Percentiles rank a stretch among this genome's conserved stretches.
Conservation (phyloP, 2,888 invertebrate species). For the Tiphia femorata region DNA sequence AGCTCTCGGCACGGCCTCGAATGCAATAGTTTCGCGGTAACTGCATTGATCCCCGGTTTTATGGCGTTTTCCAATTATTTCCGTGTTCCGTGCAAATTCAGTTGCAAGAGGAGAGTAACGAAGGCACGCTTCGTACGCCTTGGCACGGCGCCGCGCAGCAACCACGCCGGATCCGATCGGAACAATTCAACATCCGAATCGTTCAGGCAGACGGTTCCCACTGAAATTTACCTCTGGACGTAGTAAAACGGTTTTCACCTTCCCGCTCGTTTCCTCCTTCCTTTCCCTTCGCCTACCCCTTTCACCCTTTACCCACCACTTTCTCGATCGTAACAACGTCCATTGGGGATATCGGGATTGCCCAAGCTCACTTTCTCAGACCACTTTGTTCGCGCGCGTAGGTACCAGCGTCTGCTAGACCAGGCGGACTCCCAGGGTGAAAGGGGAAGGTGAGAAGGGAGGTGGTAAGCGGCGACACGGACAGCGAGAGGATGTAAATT, state of each 20-base stretch:
- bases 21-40: too few species aligned
- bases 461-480: slow-evolving; percentile 4
- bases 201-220: neutral
- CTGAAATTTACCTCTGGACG: neutral
- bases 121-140: too few species aligned
- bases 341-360: neutral
- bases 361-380: slow-evolving; percentile 9
- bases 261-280: neutral
- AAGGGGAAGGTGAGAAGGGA: neutral
- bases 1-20: too few species aligned
- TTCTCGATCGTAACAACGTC: neutral
- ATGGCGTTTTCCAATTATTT: too few species aligned
- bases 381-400: slow-evolving; percentile 15
- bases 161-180: too few species aligned
- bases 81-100: too few species aligned
- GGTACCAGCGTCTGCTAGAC: neutral
- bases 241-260: too few species aligned
- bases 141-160: too few species aligned
- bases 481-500: slow-evolving; percentile 39
- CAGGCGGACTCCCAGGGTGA: neutral
- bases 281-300: neutral
- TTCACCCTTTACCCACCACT: neutral
- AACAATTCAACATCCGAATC: too few species aligned
- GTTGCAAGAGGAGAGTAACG: too few species aligned
- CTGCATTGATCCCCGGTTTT: too few species aligned